A percentile compares a stretch with the other conserved stretches of the same genome.
These are phyloP conservation scores for Pelecanoides urinatrix DNA, from an alignment of 2,113 vertebrate species.

Conservation along the genomic window DNA sequence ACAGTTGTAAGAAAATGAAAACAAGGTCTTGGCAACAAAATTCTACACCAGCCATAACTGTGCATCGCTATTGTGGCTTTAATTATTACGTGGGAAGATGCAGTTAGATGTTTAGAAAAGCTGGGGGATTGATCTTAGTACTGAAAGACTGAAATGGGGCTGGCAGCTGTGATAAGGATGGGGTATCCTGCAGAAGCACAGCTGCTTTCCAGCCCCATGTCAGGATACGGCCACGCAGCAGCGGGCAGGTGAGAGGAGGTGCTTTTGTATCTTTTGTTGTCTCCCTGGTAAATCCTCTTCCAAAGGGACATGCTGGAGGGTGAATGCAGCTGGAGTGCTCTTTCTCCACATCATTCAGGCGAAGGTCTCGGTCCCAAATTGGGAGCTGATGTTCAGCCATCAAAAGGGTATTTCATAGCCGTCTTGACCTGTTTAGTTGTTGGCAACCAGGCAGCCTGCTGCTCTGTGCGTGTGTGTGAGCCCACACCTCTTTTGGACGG, in stretches of 20 bases:
- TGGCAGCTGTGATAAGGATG: not conserved
- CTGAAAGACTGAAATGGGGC: not conserved
- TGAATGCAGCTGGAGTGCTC: not conserved
- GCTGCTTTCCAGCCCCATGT: not conserved
- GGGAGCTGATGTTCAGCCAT: not conserved
- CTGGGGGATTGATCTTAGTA: not conserved
- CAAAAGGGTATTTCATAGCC: not conserved
- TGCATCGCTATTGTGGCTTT: not conserved
- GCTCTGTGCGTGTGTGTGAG: not conserved
- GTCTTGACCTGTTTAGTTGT: not conserved
- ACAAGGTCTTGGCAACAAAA: not conserved
- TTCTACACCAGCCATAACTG: not conserved
- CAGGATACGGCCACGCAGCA: not conserved
- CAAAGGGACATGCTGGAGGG: not conserved
- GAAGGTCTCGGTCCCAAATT: not conserved
- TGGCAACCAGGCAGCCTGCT: not conserved
- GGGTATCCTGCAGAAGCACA: not conserved
- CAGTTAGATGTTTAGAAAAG: not conserved
- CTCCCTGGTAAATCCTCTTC: not conserved
- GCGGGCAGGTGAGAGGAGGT: not conserved
- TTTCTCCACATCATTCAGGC: not conserved
- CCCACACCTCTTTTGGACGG: not conserved
- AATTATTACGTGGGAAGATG: not conserved
- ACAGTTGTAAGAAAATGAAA: constrained; percentile 1
- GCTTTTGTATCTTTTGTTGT: not conserved